Base-by-base conservation (phyloP, 2,797 vertebrate genomes). In the Myripristis murdjan region DNA sequence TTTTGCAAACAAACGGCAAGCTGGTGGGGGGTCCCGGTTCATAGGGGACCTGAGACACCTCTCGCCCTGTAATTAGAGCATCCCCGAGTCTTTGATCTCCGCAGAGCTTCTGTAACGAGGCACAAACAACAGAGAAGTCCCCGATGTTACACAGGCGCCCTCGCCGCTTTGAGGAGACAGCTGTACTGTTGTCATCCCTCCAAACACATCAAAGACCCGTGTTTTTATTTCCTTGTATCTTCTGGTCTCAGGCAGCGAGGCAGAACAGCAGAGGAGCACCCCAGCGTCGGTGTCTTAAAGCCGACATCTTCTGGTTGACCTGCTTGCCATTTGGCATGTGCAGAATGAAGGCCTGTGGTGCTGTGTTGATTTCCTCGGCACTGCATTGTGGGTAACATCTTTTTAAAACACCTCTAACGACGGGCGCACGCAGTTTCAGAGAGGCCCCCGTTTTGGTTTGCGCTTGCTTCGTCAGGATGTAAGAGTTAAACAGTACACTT, bases 41-140 rank as follows among this genome's bases (percentile, higher is more conserved):
- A 75, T 49, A 71, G 67, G 79, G 78, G 86, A 85, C 87, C 83
- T 56, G 72, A 87, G 88, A 83, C 86, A 60, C 52, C 35, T 53
- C 73, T 86, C 53, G 24, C 77, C 77, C 79, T 93, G 73, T 93
- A 92, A 95, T 94, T 91, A 93, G 81, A 83, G 80, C 78, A 47
- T 84, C 83, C 56, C 15, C 0, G 48, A 85, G 84, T 59, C 79
- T 94, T 93, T 94, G 91, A 94, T 93, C 89, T 82, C 69, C 75
- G 77, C 82, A 78, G 85, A 83, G 84, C 84, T 83, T 78, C 66
- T 78, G 81, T 87, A 90, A 91, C 75, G 57, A 87, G 83, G 72
- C 85, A 68, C 82, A 86, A 75, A 89, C 86, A 86, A 80, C 85
- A 89, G 68, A 87, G 76, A 75, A 77, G 77, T 78, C 58, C 83